Percentiles rank a stretch among this genome's conserved stretches.
Evolutionary conservation across 2,113 vertebrate genomes (phyloP).

Genomic region (Cavia porcellus): DNA sequence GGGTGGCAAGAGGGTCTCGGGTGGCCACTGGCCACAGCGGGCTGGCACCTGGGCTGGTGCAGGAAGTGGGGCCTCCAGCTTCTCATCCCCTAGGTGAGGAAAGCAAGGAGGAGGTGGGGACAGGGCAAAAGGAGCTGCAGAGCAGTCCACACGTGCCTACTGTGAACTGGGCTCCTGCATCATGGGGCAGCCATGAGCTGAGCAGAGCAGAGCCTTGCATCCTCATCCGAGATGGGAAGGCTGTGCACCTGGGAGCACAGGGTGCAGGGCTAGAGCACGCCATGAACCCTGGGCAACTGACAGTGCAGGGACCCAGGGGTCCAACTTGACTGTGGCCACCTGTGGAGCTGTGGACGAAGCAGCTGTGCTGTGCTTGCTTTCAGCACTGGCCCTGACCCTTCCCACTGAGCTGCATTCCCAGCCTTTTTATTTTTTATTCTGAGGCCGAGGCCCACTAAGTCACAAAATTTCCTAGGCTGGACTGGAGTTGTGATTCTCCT

Average conservation of each 20-base stretch:
- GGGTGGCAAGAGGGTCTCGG: slow-evolving; percentile 61
- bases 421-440: not conserved
- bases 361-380: not conserved
- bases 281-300: not conserved
- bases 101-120: slow-evolving; percentile 34
- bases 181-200: not conserved
- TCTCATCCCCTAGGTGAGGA: slow-evolving; percentile 84
- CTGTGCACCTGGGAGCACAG: not conserved
- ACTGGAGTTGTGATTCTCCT: not conserved
- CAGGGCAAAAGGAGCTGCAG: not conserved
- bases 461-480: not conserved
- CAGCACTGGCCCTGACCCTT: not conserved
- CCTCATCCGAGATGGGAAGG: not conserved
- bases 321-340: not conserved
- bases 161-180: not conserved
- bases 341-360: fast-evolving
- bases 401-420: not conserved
- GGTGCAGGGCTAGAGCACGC: not conserved
- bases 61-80: slow-evolving; percentile 79
- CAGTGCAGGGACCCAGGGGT: not conserved
- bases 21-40: slow-evolving; percentile 61
- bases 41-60: slow-evolving; percentile 85
- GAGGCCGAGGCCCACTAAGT: not conserved
- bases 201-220: not conserved
- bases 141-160: not conserved